Percentiles rank a stretch among this genome's conserved stretches.
phyloP scores from a whole-genome alignment of 1,140 invertebrate genomes.

The Ctenoplectra terminalis region DNA sequence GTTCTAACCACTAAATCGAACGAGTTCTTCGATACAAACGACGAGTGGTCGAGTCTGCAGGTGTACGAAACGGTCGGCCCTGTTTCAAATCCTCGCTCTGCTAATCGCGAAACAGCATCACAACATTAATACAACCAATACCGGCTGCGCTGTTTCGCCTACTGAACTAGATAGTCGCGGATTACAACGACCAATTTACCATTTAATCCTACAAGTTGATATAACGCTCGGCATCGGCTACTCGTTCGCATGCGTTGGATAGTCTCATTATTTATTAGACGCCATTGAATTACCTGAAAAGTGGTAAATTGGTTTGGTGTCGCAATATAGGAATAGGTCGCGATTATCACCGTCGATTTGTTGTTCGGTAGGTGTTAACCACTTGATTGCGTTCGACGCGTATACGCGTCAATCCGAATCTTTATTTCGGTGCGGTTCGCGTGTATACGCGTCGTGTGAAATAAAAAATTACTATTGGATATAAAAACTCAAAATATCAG shows the following conservation, averaged over 20 bases:
- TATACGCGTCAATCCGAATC: no score
- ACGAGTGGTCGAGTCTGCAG: background rate
- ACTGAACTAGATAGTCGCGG: constrained; percentile 20
- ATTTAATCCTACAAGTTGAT: constrained; percentile 33
- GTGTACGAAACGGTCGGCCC: background rate
- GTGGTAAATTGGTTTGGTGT: background rate
- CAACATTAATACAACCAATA: constrained; percentile 25
- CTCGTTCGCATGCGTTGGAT: background rate
- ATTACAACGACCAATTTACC: constrained; percentile 35
- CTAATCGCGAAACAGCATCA: constrained; percentile 24
- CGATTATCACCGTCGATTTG: no score
- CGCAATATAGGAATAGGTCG: background rate
- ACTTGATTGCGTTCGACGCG: no score
- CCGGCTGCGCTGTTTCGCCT: background rate
- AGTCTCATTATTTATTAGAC: constrained; percentile 29
- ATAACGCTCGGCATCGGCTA: background rate
- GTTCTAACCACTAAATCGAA: background rate
- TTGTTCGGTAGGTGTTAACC: no score
- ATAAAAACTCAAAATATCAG: no score
- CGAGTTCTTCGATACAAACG: background rate
- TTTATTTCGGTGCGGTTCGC: no score
- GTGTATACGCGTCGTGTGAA: no score
- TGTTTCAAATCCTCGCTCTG: background rate
- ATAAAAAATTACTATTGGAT: no score
- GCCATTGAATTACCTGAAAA: background rate